A percentile compares a stretch with the other conserved stretches of the same genome.
Conservation (phyloP, 1,140 invertebrate genomes). For the Pachyrhynchus sulphureomaculatus region DNA sequence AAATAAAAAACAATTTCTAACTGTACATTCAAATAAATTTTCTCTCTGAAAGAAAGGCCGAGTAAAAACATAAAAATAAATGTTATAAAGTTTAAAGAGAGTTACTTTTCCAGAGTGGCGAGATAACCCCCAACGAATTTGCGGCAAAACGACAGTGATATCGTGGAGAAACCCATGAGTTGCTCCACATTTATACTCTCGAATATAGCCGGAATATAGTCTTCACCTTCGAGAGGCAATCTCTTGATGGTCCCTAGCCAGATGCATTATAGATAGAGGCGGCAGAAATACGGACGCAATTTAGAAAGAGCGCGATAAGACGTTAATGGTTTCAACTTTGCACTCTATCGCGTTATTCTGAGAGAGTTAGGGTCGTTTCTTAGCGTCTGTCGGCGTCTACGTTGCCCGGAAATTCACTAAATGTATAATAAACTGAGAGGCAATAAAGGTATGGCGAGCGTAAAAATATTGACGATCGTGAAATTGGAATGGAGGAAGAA, state of each 20-base stretch:
- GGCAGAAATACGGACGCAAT: conserved; percentile 49
- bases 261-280: conserved; percentile 51
- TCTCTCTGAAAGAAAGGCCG: neutral
- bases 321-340: conserved; percentile 53
- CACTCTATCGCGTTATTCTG: conserved; percentile 46
- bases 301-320: conserved; percentile 49
- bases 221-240: conserved; percentile 44
- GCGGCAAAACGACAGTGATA: conserved; percentile 35
- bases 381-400: conserved; percentile 35
- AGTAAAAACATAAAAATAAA: conserved; percentile 29
- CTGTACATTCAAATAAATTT: too few relatives aligned
- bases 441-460: neutral
- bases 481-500: too few relatives aligned
- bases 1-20: too few relatives aligned
- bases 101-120: conserved; percentile 17
- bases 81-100: conserved; percentile 33
- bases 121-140: conserved; percentile 34
- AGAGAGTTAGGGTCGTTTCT: conserved; percentile 29
- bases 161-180: conserved; percentile 36
- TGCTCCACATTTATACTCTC: conserved; percentile 31
- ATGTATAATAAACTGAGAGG: conserved; percentile 5
- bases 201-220: conserved; percentile 33
- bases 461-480: neutral
- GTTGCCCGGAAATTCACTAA: conserved; percentile 1
- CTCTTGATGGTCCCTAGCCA: conserved; percentile 41